Evolutionary conservation across 2,113 vertebrate species (phyloP), one percentile per base, ranked within the genome.

Genomic region (Pelecanus crispus): DNA sequence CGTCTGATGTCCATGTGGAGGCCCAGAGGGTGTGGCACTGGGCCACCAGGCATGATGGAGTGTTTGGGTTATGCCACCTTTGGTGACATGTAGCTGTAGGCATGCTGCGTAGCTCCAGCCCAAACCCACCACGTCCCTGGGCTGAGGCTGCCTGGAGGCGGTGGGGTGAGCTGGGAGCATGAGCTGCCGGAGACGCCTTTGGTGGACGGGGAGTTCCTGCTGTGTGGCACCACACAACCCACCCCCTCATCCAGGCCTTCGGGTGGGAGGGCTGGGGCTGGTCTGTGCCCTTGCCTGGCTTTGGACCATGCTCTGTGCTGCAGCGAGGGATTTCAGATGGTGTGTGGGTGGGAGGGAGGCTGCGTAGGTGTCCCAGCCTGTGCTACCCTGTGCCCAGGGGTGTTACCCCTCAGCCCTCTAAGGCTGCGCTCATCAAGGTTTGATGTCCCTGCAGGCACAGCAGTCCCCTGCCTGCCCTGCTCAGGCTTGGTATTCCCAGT

Each of bases 301-400:
- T 31, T 0, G 7, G 31, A 14, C 26, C 36, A 2, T 0, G 3
- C 7, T 63, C 34, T 6, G 36, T 58, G 55, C 84, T 59, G 67
- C 44, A 32, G 16, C 0, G 5, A 40, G 42, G 29, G 53, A 9
- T 56, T 55, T 65, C 0, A 3, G 56, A 6, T 2, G 14, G 59
- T 21, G 26, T 1, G 0, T 22, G 65, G 45, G 31, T 34, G 55
- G 49, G 62, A 26, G 36, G 44, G 61, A 36, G 28, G 34, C 42
- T 19, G 47, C 34, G 29, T 6, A 2, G 2, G 28, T 29, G 58
- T 61, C 42, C 49, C 72, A 59, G 16, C 65, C 47, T 32, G 40
- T 72, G 77, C 36, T 9, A 6, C 50, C 40, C 58, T 20, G 13
- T 16, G 34, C 45, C 67, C 45, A 9, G 21, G 11, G 20, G 7